Base-by-base conservation (phyloP, 2,113 vertebrate species). In the Nerophis lumbriciformis region DNA sequence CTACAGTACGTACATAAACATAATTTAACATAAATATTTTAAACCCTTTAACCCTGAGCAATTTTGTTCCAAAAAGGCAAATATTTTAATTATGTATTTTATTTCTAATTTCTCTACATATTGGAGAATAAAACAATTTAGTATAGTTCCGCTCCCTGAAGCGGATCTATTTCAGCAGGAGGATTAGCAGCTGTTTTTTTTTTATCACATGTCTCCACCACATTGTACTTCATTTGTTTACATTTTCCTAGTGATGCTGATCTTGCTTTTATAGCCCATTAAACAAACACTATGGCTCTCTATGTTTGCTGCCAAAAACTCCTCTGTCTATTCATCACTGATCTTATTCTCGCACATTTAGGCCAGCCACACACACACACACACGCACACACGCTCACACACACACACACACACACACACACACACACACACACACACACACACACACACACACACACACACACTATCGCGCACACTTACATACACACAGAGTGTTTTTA, bases 401-500 rank as follows among this genome's bases (percentile, higher is more conserved):
- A 8, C 5, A 39, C 5, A 4, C 38, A 39, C 38, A 39, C 38
- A 52, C 7, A 5, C 6, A 35, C 57, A 66, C 53, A 63, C n/a
- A n/a, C 39, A 21, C 55, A 6, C 51, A 53, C 8, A 10, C 8
- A 11, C 42, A 44, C 42, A 12, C 38, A 39, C 38, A 6, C 38
- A 8, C 35, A 45, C n/a, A 57, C 39, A 21, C 55, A 6, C 51
- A 53, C 8, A 10, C 8, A 11, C 42, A 44, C 42, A 12, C 38
- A 39, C 38, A 6, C 38, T n/a, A n/a, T n/a, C n/a, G 8, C 38
- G 38, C 38, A 39, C 38, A 8, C 38, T 7, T 8, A 39, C 38
- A 28, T 7, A 9, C 6, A 36, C 57, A 66, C 53, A 61, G 51
- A 48, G 44, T 65, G 5, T 63, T 61, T 69, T 53, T 66, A 58